Evolutionary conservation across 2,113 vertebrate genomes (phyloP).

Genomic region (Stigmatopora argus): DNA sequence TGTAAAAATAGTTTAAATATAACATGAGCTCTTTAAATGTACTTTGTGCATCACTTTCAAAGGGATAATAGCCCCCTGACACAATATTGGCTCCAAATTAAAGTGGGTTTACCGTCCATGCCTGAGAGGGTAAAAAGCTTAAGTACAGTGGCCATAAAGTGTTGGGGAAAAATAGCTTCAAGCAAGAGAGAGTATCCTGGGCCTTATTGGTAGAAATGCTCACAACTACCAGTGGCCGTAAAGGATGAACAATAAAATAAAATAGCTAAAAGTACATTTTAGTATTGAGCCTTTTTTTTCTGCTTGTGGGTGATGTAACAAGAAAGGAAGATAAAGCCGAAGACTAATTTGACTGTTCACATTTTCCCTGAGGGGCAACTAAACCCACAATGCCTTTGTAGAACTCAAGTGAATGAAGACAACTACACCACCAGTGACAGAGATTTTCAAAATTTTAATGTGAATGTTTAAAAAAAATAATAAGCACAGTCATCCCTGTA

Average conservation of each 20-base stretch:
- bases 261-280: not conserved
- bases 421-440: not conserved
- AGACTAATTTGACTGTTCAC: not conserved
- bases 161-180: no score
- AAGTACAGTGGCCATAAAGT: not conserved
- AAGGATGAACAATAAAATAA: no score
- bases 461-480: constrained; percentile 57
- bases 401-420: not conserved
- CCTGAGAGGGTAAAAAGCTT: not conserved
- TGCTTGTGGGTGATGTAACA: not conserved
- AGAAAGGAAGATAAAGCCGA: not conserved
- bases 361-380: not conserved
- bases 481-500: constrained; percentile 71
- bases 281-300: not conserved
- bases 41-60: no score
- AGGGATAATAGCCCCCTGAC: not conserved
- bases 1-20: no score
- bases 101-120: not conserved
- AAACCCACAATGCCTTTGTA: not conserved
- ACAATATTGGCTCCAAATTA: not conserved
- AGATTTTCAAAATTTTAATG: constrained; percentile 49
- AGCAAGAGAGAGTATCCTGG: no score
- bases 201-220: no score
- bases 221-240: no score
- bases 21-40: no score